phyloP scores from a whole-genome alignment of 2,888 invertebrate species.

The Ecliptopera silaceata region DNA sequence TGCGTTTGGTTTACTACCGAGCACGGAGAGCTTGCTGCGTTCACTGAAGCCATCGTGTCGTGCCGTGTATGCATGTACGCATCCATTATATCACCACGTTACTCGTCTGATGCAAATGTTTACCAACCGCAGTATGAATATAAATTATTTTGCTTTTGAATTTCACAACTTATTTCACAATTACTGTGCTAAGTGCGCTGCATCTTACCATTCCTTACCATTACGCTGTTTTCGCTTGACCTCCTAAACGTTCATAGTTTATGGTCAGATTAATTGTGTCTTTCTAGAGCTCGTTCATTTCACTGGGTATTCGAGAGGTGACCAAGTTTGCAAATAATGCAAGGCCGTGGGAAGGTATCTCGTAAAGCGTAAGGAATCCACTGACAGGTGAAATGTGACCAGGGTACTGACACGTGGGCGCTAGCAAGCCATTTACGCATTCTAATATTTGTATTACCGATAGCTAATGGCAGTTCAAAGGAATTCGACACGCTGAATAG shows the following conservation, averaged over 20 bases:
- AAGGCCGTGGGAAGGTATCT: slow-evolving; percentile 51
- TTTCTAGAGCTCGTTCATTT: slow-evolving; percentile 36
- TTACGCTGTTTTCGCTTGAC: slow-evolving; percentile 33
- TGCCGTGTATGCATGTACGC: slow-evolving; percentile 37
- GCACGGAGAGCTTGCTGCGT: slow-evolving; percentile 27
- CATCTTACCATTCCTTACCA: slow-evolving; percentile 22
- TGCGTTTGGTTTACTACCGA: slow-evolving; percentile 37
- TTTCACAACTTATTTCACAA: slow-evolving; percentile 30
- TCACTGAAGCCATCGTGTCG: slow-evolving; percentile 39
- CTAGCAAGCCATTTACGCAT: slow-evolving; percentile 23
- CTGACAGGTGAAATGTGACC: slow-evolving; percentile 47
- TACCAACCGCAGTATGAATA: slow-evolving; percentile 31
- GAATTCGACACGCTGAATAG: background rate
- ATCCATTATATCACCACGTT: slow-evolving; percentile 48
- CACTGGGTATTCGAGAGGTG: slow-evolving; percentile 33
- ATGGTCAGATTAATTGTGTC: slow-evolving; percentile 36
- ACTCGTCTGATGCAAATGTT: slow-evolving; percentile 38
- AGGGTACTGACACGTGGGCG: slow-evolving; percentile 37
- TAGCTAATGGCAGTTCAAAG: background rate
- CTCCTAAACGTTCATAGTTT: slow-evolving; percentile 33
- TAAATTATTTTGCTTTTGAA: slow-evolving; percentile 27
- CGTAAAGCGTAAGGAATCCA: slow-evolving; percentile 44
- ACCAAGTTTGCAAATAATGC: slow-evolving; percentile 44
- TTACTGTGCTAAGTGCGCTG: slow-evolving; percentile 14
- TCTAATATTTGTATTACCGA: slow-evolving; percentile 17